Conservation (phyloP, 2,797 vertebrate species). For the Cephalopachus bancanus region DNA sequence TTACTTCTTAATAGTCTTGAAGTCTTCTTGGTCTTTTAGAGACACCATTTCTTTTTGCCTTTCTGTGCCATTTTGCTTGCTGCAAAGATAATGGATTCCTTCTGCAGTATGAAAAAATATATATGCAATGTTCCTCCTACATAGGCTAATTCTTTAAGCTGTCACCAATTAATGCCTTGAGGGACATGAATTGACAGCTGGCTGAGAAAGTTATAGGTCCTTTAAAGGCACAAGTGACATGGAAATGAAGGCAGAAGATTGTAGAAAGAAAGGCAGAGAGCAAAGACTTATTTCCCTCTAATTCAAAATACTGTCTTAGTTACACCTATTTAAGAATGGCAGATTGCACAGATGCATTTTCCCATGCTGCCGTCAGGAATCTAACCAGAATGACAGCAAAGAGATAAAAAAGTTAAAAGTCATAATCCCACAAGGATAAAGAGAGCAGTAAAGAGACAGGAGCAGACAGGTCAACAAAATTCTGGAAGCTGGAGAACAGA, state of each 20-base stretch:
- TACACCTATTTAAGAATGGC: background rate
- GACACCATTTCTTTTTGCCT: background rate
- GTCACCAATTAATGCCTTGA: background rate
- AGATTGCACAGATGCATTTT: background rate
- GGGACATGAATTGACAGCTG: background rate
- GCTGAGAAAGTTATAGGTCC: background rate
- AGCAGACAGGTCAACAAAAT: background rate
- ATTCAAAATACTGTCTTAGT: background rate
- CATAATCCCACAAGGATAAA: conserved; percentile 18
- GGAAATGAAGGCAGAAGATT: background rate
- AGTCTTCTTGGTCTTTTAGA: background rate
- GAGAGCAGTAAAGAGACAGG: background rate
- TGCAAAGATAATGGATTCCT: background rate
- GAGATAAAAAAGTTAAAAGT: background rate
- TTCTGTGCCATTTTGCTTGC: background rate
- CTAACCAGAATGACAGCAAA: background rate
- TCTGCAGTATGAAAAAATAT: background rate
- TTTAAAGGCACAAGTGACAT: conserved; percentile 21
- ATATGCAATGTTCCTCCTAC: background rate
- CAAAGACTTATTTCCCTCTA: background rate
- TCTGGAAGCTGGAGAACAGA: background rate
- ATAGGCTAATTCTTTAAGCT: background rate
- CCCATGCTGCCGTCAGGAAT: background rate
- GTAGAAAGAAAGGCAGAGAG: background rate
- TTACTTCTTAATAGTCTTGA: background rate